phyloP scores from a whole-genome alignment of 2,888 invertebrate species.

The Uloborus plumipes region DNA sequence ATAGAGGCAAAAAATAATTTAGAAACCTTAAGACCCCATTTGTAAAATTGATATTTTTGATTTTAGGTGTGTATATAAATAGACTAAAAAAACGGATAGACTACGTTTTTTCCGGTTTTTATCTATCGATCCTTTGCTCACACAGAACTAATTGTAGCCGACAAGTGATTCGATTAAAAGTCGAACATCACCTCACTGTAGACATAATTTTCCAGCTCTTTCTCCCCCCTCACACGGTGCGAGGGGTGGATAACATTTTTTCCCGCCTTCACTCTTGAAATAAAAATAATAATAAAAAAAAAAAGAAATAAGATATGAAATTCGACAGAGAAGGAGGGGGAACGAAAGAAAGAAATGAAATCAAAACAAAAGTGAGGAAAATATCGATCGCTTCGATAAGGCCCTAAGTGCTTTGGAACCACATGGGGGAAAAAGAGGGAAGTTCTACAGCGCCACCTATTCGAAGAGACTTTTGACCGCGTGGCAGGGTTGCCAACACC shows the following conservation, averaged over 20 bases:
- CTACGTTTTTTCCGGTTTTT: too few relatives aligned
- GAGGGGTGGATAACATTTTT: constrained; percentile 25
- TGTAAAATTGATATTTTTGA: too few relatives aligned
- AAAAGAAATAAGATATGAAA: constrained; percentile 34
- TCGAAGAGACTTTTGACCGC: constrained; percentile 18
- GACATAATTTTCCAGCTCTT: background rate
- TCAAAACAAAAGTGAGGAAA: constrained; percentile 55
- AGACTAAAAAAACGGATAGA: too few relatives aligned
- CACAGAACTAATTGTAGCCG: too few relatives aligned
- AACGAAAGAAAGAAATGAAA: constrained; percentile 33
- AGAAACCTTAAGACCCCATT: too few relatives aligned
- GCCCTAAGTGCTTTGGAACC: constrained; percentile 47
- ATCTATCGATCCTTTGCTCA: too few relatives aligned
- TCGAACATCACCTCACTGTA: too few relatives aligned
- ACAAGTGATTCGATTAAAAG: too few relatives aligned
- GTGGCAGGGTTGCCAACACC: constrained; percentile 26
- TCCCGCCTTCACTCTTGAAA: constrained; percentile 35
- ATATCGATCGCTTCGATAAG: constrained; percentile 52
- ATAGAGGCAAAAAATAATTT: too few relatives aligned
- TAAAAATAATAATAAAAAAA: constrained; percentile 40
- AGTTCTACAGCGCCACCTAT: constrained; percentile 53
- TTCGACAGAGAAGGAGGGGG: background rate
- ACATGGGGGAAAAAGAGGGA: constrained; percentile 19
- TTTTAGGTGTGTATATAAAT: too few relatives aligned
- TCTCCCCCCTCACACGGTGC: background rate